Base-by-base conservation (phyloP, 1,140 invertebrate genomes). In the Macrocentrus cingulum region DNA sequence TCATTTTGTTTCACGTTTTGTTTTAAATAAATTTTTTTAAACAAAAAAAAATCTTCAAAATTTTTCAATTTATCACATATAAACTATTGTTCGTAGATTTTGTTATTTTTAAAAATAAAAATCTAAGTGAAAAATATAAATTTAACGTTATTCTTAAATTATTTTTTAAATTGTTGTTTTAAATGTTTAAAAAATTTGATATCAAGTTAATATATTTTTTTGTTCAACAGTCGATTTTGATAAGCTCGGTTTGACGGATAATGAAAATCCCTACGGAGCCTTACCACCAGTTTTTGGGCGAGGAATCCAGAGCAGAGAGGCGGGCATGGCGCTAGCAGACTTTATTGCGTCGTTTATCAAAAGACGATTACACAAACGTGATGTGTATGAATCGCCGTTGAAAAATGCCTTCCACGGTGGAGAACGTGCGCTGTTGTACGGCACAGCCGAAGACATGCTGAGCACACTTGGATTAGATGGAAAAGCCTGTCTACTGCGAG, bases 261-360 rank as follows among this genome's bases (percentile, higher is more conserved):
- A 92, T 65, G 88, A 91, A 66, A 93, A 92, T 77, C 90, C 90
- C 0, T 88, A 90, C 64, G 90, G 91, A 3, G 85, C 85, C n/a
- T 69, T 92, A 29, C 89, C 90, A 0, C 85, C 88, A 1, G 79
- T 87, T 1, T 84, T 91, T 50, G 87, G 85, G 1, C 73, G 86
- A 51, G 88, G 87, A 2, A 85, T 91, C 80, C 78, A 77, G 3
- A 85, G 89, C 7, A 82, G 85, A 44, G 81, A 87, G 15, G 88
- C 88, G 0, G 87, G 86, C 0, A 82, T 84, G 41, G 74, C 85
- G 64, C 80, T 88, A 69, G 85, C 85, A 0, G 84, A 90, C 55
- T 91, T 91, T 66, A 83, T 92, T 5, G 84, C 85, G 0, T 81
- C 85, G 16, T 86, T 90, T 64, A 72, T 92, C 22, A 84, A 87